phyloP scores from a whole-genome alignment of 1,140 invertebrate genomes.

The Drosophila pseudoobscura region DNA sequence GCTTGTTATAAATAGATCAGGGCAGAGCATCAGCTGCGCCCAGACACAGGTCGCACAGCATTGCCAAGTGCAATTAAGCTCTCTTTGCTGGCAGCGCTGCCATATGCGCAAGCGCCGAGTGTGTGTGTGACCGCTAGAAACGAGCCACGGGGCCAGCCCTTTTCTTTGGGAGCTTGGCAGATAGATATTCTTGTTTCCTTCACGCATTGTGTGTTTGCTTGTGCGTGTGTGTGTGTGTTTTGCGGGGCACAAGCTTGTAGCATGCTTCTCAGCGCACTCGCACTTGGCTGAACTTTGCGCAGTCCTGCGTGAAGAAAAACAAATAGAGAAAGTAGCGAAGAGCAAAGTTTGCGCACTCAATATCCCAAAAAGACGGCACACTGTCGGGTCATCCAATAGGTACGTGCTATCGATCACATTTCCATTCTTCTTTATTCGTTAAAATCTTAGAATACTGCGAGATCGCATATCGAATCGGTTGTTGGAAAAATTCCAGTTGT shows the following conservation, averaged over 20 bases:
- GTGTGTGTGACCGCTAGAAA: neutral
- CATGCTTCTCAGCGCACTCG: slow-evolving; percentile 61
- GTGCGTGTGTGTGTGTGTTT: neutral
- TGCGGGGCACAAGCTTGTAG: slow-evolving; percentile 35
- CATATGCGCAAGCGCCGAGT: slow-evolving; percentile 54
- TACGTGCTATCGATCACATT: neutral
- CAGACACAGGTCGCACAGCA: neutral
- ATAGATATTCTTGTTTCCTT: too few relatives aligned
- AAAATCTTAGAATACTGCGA: too few relatives aligned
- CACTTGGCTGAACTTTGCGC: slow-evolving; percentile 40
- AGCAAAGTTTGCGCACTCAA: slow-evolving; percentile 59
- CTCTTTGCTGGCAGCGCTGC: slow-evolving; percentile 10
- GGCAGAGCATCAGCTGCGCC: slow-evolving; percentile 2
- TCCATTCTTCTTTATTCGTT: too few relatives aligned
- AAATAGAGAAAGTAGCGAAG: neutral
- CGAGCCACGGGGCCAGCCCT: too few relatives aligned
- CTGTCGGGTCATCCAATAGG: slow-evolving; percentile 11
- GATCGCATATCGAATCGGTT: too few relatives aligned
- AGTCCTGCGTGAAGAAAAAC: slow-evolving; percentile 13
- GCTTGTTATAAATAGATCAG: slow-evolving; percentile 38
- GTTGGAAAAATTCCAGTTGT: too few relatives aligned
- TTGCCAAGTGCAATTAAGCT: too few relatives aligned
- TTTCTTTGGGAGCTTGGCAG: too few relatives aligned
- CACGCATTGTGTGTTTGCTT: neutral
- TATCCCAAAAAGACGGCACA: slow-evolving; percentile 28